phyloP scores from a whole-genome alignment of 2,888 invertebrate genomes.

The Ochropleura leucogaster region DNA sequence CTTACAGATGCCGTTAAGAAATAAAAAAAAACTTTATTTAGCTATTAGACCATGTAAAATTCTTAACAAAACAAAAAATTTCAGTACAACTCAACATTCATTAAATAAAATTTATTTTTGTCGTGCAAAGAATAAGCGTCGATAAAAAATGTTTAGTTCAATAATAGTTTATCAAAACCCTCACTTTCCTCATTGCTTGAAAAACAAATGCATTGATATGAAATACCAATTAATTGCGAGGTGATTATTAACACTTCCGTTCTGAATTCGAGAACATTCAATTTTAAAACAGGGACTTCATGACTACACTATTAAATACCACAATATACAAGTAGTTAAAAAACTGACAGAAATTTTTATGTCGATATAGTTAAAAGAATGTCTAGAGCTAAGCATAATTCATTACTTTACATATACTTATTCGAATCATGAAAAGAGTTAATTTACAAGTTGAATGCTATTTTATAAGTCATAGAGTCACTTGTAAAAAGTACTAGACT shows the following conservation, averaged over 20 bases:
- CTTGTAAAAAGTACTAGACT: conserved; percentile 68
- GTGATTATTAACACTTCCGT: conserved; percentile 68
- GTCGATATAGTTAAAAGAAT: conserved; percentile 82
- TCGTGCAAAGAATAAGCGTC: conserved; percentile 71
- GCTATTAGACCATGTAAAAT: conserved; percentile 69
- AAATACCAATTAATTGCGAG: conserved; percentile 74
- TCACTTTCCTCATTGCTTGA: conserved; percentile 69
- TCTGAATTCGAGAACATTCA: conserved; percentile 64
- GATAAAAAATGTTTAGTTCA: conserved; percentile 57
- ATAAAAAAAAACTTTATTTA: conserved; percentile 68
- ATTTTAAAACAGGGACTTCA: conserved; percentile 66
- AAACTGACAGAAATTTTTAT: conserved; percentile 78
- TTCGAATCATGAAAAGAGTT: conserved; percentile 72
- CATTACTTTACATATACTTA: conserved; percentile 74
- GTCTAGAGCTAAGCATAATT: conserved; percentile 83
- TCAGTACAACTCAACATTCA: conserved; percentile 74
- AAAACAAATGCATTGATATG: conserved; percentile 68
- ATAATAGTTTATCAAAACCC: conserved; percentile 72
- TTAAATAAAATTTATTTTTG: conserved; percentile 73
- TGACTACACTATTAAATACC: conserved; percentile 69
- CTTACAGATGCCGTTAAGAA: conserved; percentile 72
- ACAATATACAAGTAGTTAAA: conserved; percentile 80
- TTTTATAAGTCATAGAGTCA: conserved; percentile 66
- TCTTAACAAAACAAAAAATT: conserved; percentile 79
- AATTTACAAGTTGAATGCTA: conserved; percentile 75